Base-by-base conservation (phyloP, 2,888 invertebrate genomes). In the Dynastes grantii region DNA sequence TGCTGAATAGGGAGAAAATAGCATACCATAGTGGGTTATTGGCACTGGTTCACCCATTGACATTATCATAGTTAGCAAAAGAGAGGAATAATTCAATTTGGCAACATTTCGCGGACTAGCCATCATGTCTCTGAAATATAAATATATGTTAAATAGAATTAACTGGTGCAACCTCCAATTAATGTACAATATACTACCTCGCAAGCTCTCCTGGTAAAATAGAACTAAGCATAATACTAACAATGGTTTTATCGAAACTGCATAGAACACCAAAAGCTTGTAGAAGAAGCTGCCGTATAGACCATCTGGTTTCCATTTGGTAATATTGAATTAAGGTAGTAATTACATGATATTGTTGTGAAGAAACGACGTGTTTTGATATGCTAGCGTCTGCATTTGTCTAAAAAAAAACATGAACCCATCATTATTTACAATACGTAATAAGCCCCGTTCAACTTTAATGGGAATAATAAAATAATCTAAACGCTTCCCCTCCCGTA, bases 291-390 rank as follows among this genome's bases (percentile, higher is more conserved):
- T 95, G 94, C 81, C 97, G 92, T 79, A 97, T 93, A 0, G 94
- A 94, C 96, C 96, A 96, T 81, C 96, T 90, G 0, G 95, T 93
- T 89, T 98, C 98, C 98, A 98, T 98, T 90, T 98, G 98, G 89
- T 98, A 98, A 90, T 97, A 98, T 85, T 96, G 95, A 77, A 97
- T 95, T 78, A 98, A 90, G 77, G 95, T 95, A 61, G 94, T 93
- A 27, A 98, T 94, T 83, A 95, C 95, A 79, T 93, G 94, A 87
- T 96, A 98, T 80, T 95, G 93, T 87, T 97, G 95, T 84, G 93
- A 92, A 82, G 95, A 94, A 85, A 98, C 91, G 78, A 97, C 95
- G 86, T 95, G 95, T 84, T 95, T 93, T 40, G 95, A 95, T 79
- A 97, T 95, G 85, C 94, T 95, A 76, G 95, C 94, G 89, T 98